phyloP scores from a whole-genome alignment of 2,888 invertebrate species.

The Teinopalpus imperialis region DNA sequence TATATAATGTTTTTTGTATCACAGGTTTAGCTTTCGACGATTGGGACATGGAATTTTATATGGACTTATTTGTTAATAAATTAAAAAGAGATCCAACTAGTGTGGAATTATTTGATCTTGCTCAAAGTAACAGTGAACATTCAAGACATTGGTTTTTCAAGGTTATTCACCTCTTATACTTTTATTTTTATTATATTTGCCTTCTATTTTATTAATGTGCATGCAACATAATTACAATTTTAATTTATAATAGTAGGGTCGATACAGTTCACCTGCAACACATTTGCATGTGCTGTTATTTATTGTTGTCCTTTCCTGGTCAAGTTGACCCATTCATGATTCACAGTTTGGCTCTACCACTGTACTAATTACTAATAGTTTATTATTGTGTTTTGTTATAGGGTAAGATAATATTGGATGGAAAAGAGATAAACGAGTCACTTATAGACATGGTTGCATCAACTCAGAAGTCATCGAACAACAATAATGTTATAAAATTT shows the following conservation, averaged over 20 bases:
- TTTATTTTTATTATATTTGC: too few relatives aligned
- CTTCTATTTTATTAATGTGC: too few relatives aligned
- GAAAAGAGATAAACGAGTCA: constrained; percentile 88
- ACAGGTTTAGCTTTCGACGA: constrained; percentile 94
- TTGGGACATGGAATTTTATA: constrained; percentile 96
- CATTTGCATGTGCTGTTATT: too few relatives aligned
- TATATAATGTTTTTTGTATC: too few relatives aligned
- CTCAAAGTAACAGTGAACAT: constrained; percentile 99
- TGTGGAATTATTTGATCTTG: constrained; percentile 98
- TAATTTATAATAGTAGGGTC: too few relatives aligned
- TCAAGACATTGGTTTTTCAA: constrained; percentile 99
- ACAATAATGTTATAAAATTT: constrained; percentile 98
- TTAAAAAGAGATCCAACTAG: constrained; percentile 96
- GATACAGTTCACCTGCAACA: too few relatives aligned
- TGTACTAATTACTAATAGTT: constrained; percentile 8
- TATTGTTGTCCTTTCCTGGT: too few relatives aligned
- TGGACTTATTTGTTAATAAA: constrained; percentile 90
- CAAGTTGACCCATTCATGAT: too few relatives aligned
- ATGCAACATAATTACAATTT: too few relatives aligned
- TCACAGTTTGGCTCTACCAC: too few relatives aligned
- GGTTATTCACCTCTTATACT: constrained; percentile 47
- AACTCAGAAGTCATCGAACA: constrained; percentile 92
- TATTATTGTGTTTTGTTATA: constrained; percentile 42
- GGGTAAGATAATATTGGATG: constrained; percentile 93
- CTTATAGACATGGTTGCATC: constrained; percentile 96